These are phyloP conservation scores for Himalopsyche tibetana DNA, from an alignment of 2,888 invertebrate species.

Conservation along the genomic window DNA sequence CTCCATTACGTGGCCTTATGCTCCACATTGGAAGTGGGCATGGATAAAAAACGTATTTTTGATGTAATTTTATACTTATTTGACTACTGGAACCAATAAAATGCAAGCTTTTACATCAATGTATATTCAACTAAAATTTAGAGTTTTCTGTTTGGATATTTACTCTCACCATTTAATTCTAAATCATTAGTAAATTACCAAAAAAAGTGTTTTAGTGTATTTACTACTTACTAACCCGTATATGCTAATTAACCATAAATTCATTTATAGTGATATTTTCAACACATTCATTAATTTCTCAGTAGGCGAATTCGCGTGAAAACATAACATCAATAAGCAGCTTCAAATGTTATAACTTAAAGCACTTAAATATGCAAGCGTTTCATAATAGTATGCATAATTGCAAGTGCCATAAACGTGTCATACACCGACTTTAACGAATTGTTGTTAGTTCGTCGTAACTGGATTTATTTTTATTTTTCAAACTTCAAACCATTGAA, in stretches of 20 bases:
- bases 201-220: too few relatives aligned
- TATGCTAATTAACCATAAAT: not conserved
- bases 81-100: too few relatives aligned
- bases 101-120: too few relatives aligned
- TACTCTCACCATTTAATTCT: too few relatives aligned
- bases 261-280: not conserved
- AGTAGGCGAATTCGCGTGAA: not conserved
- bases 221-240: not conserved
- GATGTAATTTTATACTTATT: too few relatives aligned
- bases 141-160: too few relatives aligned
- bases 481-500: not conserved
- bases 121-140: too few relatives aligned
- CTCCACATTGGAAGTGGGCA: too few relatives aligned
- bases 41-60: too few relatives aligned
- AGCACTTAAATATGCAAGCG: not conserved
- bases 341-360: not conserved
- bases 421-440: not conserved
- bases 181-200: too few relatives aligned
- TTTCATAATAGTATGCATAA: constrained; percentile 17
- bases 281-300: not conserved
- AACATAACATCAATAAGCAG: not conserved
- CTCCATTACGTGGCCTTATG: too few relatives aligned
- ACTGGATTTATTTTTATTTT: constrained; percentile 3
- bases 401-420: constrained; percentile 33
- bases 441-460: not conserved